Evolutionary conservation across 2,888 invertebrate species (phyloP).

Genomic region (Leptopilina syphax): DNA sequence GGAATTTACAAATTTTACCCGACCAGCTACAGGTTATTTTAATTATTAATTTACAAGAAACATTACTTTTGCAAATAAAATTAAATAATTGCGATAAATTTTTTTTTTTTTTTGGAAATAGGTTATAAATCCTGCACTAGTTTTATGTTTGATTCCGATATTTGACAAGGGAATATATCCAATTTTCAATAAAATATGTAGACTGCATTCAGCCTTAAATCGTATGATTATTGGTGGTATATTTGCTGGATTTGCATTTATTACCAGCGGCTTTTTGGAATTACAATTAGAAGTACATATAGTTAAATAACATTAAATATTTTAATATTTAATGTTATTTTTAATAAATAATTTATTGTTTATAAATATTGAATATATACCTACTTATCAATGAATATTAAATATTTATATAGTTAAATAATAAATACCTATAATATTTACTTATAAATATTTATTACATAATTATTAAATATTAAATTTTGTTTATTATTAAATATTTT

Average conservation of each 20-base stretch:
- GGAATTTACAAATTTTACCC: constrained; percentile 78
- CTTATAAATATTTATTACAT: too few species aligned
- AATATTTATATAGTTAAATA: too few species aligned
- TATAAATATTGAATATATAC: too few species aligned
- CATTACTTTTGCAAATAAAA: neutral
- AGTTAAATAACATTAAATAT: neutral
- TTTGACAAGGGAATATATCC: constrained; percentile 81
- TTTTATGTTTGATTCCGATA: constrained; percentile 84
- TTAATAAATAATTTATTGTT: neutral
- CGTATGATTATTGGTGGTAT: constrained; percentile 88
- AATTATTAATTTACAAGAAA: neutral
- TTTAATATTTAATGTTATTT: neutral
- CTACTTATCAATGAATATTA: too few species aligned
- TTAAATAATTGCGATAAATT: neutral
- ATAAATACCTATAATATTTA: too few species aligned
- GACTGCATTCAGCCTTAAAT: constrained; percentile 81
- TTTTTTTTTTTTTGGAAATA: neutral
- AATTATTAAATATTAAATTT: too few species aligned
- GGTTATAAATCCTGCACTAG: constrained; percentile 86
- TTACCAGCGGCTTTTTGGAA: constrained; percentile 81
- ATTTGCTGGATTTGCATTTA: constrained; percentile 82
- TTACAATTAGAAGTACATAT: constrained; percentile 79
- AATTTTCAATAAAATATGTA: constrained; percentile 74
- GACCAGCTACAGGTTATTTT: constrained; percentile 85
- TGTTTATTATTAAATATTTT: too few species aligned